Evolutionary conservation across 2,888 invertebrate species (phyloP).

Genomic region (Urechis unicinctus): DNA sequence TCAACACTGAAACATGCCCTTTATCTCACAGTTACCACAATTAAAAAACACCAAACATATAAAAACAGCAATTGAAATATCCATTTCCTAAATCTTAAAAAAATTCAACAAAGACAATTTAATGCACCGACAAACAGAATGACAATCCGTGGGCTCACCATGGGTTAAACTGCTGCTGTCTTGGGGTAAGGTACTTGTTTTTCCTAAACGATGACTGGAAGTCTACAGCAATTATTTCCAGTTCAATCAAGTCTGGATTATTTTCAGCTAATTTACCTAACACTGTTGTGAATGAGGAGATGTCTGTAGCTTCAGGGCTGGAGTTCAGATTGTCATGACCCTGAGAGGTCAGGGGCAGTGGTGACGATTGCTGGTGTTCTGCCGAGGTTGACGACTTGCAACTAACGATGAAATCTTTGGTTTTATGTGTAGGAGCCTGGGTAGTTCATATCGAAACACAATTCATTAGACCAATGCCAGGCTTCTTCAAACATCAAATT

Average conservation of each 20-base stretch:
- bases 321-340: too few species aligned
- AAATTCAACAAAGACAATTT: background rate
- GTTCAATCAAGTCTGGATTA: constrained; percentile 13
- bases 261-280: constrained; percentile 4
- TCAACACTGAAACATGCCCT: constrained; percentile 23
- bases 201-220: constrained; percentile 15
- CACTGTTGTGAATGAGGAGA: too few species aligned
- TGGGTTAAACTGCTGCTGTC: constrained; percentile 12
- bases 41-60: background rate
- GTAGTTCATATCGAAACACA: too few species aligned
- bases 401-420: too few species aligned
- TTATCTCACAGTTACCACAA: too few species aligned
- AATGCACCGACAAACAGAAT: background rate
- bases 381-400: too few species aligned
- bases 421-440: too few species aligned
- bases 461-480: too few species aligned
- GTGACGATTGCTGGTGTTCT: too few species aligned
- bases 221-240: constrained; percentile 18
- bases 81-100: background rate
- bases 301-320: too few species aligned
- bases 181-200: constrained; percentile 18
- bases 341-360: background rate
- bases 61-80: background rate
- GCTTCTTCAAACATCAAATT: too few species aligned
- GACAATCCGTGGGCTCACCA: constrained; percentile 9